Evolutionary conservation across 2,888 invertebrate species (phyloP), one percentile per base, ranked within the genome.

Genomic region (Lasiommata megera): DNA sequence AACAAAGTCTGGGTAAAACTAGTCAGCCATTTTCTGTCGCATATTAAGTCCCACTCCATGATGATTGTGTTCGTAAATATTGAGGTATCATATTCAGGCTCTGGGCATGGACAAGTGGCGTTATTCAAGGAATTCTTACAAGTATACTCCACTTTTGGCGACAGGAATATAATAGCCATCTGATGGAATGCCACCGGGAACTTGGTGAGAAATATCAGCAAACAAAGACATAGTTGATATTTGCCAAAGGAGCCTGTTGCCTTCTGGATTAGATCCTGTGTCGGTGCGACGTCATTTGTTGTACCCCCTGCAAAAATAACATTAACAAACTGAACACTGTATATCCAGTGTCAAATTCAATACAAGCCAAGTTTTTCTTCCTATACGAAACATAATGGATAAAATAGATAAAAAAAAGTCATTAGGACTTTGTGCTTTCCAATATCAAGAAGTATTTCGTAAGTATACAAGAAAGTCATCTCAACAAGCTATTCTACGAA

Each of bases 31-130:
- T 88, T 87, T 41, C 83, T 91, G 1, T 92, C 92, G 76, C 96
- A 96, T 18, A 96, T 94, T 61, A 96, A 87, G 76, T 94, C 89
- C 95, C 95, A 96, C 92, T 96, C 93, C 55, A 93, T 94, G 58
- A 93, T 91, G 14, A 96, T 95, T 0, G 95, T 95, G 65, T 93
- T 93, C 1, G 92, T 82, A 74, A 96, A 96, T 59, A 93, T 74
- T 44, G 92, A 92, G 51, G 89, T 93, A 71, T 96, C 93, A 69
- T 93, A 95, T 6, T 88, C 77, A 59, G 93, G 91, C 40, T 88
- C 74, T 0, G 81, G 68, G 69, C 95, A 95, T 0, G 92, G 91
- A 67, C 94, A 94, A 6, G 78, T 72, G 18, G 81, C 76, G 6
- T 68, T 68, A 1, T 69, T 70, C 31, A 67, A 70, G 18, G 71